Conservation (phyloP, 92 coral and sea anemone genomes). For the Palythoa caribaeorum region DNA sequence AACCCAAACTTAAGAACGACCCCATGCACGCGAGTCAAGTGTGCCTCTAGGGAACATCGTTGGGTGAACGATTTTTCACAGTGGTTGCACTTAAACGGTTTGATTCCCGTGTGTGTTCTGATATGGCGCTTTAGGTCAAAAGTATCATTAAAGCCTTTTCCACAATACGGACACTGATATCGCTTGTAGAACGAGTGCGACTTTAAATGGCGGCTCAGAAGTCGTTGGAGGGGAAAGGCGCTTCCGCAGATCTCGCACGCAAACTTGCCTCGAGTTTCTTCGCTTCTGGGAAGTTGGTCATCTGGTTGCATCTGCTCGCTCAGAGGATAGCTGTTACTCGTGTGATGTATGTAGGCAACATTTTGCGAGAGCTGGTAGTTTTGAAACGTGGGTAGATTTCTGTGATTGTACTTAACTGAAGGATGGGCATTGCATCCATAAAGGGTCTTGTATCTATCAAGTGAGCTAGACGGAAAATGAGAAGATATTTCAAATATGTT, state of each 20-base stretch:
- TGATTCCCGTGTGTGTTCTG: conserved; percentile 98
- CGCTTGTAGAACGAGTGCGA: conserved; percentile 98
- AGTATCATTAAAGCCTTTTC: conserved; percentile 97
- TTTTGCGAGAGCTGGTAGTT: conserved; percentile 10
- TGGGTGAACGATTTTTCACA: conserved; percentile 98
- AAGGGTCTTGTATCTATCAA: conserved; percentile 2
- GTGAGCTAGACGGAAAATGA: background rate
- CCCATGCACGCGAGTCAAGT: conserved; percentile 94
- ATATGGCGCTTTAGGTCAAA: conserved; percentile 98
- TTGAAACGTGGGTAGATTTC: background rate
- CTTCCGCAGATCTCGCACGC: conserved; percentile 90
- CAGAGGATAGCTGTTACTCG: background rate
- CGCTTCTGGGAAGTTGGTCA: conserved; percentile 53
- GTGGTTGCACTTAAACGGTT: conserved; percentile 89
- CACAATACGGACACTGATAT: conserved; percentile 90
- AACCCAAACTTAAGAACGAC: conserved; percentile 95
- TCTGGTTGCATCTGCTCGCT: background rate
- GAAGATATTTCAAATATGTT: conserved; percentile 16
- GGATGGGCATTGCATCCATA: background rate
- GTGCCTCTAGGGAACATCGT: conserved; percentile 98
- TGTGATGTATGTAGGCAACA: background rate
- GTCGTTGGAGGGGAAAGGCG: conserved; percentile 92
- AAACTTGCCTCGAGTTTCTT: conserved; percentile 43
- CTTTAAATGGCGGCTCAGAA: conserved; percentile 91
- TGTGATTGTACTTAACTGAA: conserved; percentile 7